Conservation (phyloP, 2,797 vertebrate species). For the Danio tinwini region DNA sequence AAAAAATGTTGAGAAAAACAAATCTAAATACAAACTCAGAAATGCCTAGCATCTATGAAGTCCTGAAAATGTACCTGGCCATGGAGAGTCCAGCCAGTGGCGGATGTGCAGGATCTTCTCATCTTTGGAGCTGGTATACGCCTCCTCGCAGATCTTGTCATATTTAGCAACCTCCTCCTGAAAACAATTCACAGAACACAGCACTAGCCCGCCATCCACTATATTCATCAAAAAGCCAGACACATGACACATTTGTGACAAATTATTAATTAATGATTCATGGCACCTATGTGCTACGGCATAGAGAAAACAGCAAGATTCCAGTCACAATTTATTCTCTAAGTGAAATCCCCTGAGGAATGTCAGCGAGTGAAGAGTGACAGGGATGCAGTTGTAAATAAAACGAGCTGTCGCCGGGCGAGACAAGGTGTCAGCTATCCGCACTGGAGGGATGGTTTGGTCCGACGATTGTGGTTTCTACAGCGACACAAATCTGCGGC, state of each 20-base stretch:
- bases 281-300: slow-evolving; percentile 51
- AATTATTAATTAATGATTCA: slow-evolving; percentile 60
- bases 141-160: slow-evolving; percentile 93
- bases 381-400: slow-evolving; percentile 63
- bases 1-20: background rate
- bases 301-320: slow-evolving; percentile 54
- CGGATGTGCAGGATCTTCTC: slow-evolving; percentile 88
- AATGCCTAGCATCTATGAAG: background rate
- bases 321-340: slow-evolving; percentile 58
- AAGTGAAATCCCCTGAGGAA: slow-evolving; percentile 59
- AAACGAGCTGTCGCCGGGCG: slow-evolving; percentile 59
- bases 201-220: slow-evolving; percentile 13
- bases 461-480: slow-evolving; percentile 54
- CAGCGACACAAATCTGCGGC: slow-evolving; percentile 37
- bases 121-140: slow-evolving; percentile 88
- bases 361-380: slow-evolving; percentile 59
- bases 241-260: slow-evolving; percentile 53
- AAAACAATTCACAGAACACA: slow-evolving; percentile 48
- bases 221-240: slow-evolving; percentile 47
- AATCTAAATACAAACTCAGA: background rate
- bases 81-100: slow-evolving; percentile 92
- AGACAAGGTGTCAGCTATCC: slow-evolving; percentile 61
- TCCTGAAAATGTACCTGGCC: slow-evolving; percentile 78
- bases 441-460: slow-evolving; percentile 56
- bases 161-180: slow-evolving; percentile 93